Conservation (phyloP, 2,888 invertebrate species). For the Cabera pusaria region DNA sequence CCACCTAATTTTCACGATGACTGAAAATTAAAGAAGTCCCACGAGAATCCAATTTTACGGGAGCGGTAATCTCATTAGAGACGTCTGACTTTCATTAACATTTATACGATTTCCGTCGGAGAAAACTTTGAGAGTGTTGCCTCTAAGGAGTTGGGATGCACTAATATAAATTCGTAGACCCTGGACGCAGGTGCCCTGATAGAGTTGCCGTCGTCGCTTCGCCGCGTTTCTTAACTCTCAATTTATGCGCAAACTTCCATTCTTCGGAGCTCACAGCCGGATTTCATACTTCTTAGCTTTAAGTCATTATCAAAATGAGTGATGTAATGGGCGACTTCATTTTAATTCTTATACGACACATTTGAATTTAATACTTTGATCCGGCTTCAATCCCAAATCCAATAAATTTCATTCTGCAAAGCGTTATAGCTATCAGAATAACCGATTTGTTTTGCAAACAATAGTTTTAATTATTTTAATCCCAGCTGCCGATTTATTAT, state of each 20-base stretch:
- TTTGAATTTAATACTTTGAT: too few relatives aligned
- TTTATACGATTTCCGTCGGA: constrained; percentile 73
- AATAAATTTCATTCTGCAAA: too few relatives aligned
- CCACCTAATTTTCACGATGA: constrained; percentile 71
- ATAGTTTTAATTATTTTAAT: constrained; percentile 22
- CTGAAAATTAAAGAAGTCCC: constrained; percentile 79
- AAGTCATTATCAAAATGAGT: constrained; percentile 22
- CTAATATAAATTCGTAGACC: constrained; percentile 67
- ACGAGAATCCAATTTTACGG: constrained; percentile 77
- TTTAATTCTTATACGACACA: too few relatives aligned
- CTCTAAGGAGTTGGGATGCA: constrained; percentile 58
- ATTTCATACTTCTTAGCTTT: constrained; percentile 34
- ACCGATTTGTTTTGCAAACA: too few relatives aligned
- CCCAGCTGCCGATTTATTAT: constrained; percentile 30
- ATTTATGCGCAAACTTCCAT: constrained; percentile 60
- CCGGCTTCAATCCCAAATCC: too few relatives aligned
- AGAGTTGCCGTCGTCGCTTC: constrained; percentile 51
- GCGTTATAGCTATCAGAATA: too few relatives aligned
- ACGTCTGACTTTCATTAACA: constrained; percentile 79
- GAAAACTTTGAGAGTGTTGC: constrained; percentile 60
- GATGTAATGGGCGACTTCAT: constrained; percentile 1
- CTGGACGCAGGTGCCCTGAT: constrained; percentile 62
- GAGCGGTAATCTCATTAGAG: constrained; percentile 78
- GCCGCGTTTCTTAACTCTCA: constrained; percentile 52
- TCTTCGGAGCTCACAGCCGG: constrained; percentile 35